Evolutionary conservation across 2,113 vertebrate genomes (phyloP).

Genomic region (Phrynocephalus versicolor): DNA sequence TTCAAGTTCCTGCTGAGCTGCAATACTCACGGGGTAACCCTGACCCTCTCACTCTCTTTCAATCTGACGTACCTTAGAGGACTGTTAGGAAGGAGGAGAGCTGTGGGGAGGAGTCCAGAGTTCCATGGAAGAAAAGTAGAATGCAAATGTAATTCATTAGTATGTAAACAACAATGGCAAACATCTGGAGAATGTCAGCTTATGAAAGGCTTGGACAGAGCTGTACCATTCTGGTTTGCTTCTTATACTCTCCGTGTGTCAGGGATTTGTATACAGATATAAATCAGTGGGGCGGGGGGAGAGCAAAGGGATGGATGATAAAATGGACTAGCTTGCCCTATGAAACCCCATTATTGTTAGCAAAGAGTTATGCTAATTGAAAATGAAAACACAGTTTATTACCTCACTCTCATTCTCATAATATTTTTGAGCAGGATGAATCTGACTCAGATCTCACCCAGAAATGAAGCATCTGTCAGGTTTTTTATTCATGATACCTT

Average conservation of each 20-base stretch:
- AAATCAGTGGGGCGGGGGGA: background rate
- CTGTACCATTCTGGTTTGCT: background rate
- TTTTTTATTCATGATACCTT: conserved; percentile 59
- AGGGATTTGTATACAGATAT: background rate
- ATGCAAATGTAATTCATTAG: background rate
- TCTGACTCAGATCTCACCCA: conserved; percentile 41
- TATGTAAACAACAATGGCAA: background rate
- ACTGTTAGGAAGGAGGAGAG: too few relatives aligned
- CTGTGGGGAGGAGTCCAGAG: too few relatives aligned
- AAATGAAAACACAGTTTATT: conserved; percentile 53
- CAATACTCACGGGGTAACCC: too few relatives aligned
- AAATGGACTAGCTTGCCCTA: background rate
- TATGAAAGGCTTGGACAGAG: background rate
- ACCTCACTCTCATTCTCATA: background rate
- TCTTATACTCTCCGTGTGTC: background rate
- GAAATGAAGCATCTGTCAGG: conserved; percentile 43
- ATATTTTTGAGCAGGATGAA: conserved; percentile 41
- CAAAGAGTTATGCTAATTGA: conserved; percentile 30
- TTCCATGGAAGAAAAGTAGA: too few relatives aligned
- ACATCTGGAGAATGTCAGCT: background rate
- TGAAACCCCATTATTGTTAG: background rate
- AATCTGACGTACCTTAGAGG: too few relatives aligned
- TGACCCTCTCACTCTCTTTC: too few relatives aligned
- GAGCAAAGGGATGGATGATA: accelerated
- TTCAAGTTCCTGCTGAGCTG: too few relatives aligned